Evolutionary conservation across 2,113 vertebrate species (phyloP).

Genomic region (Cavia porcellus): DNA sequence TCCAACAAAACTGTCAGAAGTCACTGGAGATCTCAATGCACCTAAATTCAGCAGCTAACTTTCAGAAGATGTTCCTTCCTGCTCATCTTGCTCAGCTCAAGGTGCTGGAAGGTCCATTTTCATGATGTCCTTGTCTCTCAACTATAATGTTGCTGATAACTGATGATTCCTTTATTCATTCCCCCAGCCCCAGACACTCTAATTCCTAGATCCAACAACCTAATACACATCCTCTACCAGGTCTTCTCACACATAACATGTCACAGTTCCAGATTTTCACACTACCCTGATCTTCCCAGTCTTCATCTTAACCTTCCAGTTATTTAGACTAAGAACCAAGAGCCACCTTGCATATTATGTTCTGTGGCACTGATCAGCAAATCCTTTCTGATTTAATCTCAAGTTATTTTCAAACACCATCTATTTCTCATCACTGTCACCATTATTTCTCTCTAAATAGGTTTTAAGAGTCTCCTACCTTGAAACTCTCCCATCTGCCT

Average conservation of each 20-base stretch:
- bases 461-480: background rate
- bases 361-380: background rate
- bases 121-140: background rate
- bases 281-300: background rate
- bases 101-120: background rate
- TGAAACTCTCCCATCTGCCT: background rate
- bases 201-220: accelerated
- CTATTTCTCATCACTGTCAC: background rate
- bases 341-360: too few relatives aligned
- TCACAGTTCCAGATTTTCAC: background rate
- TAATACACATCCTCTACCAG: background rate
- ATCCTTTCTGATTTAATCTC: background rate
- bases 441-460: background rate
- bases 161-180: background rate
- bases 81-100: background rate
- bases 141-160: too few relatives aligned
- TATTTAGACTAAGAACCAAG: accelerated
- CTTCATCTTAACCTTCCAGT: background rate
- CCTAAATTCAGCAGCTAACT: background rate
- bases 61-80: background rate
- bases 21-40: accelerated
- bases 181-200: background rate
- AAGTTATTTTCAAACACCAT: background rate
- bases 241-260: background rate
- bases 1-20: background rate